Base-by-base conservation (phyloP, 2,113 vertebrate species). In the Ciconia stormi region DNA sequence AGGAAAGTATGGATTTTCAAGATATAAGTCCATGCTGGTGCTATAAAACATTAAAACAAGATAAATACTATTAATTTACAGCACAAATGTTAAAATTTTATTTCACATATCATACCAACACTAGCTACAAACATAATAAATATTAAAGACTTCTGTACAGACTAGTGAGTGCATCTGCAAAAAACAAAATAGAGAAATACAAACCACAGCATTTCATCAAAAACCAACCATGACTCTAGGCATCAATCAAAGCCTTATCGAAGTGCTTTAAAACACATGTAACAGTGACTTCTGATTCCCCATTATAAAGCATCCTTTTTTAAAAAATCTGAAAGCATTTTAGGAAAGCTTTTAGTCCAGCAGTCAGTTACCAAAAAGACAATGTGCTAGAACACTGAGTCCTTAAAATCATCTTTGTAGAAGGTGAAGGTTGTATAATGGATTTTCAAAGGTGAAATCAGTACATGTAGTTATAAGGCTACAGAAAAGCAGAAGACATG, bases 401-500 rank as follows among this genome's bases (percentile, higher is more conserved):
- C 8, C 25, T 82, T 87, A 58, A 49, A 77, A 85, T 61, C 4
- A 23, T 65, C 56, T 67, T 50, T 73, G 46, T 58, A 49, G 30
- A 74, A 71, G 27, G 2, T 13, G 25, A 82, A 76, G 4, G 12
- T 27, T 91, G 7, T 53, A 38, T 53, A 85, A 76, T 40, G 53
- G 42, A 72, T 94, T 91, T 94, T 89, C 67, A 85, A 69, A 92
- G 40, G 30, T 76, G 65, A 87, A 79, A 92, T 84, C 52, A 76
- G n/a, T 71, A 58, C 36, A 49, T 59, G 16, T 18, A 50, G 2
- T 50, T 91, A 69, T 17, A 86, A 83, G 3, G 5, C 29, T 88
- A 46, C 2, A 74, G 47, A 89, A 92, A 74, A 81, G 23, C 4
- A 55, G n/a, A 71, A 73, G 5, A 23, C 2, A 55, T 81, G 12